These are phyloP conservation scores for Formicarius rufipectus DNA, from an alignment of 2,113 vertebrate genomes.

Conservation along the genomic window DNA sequence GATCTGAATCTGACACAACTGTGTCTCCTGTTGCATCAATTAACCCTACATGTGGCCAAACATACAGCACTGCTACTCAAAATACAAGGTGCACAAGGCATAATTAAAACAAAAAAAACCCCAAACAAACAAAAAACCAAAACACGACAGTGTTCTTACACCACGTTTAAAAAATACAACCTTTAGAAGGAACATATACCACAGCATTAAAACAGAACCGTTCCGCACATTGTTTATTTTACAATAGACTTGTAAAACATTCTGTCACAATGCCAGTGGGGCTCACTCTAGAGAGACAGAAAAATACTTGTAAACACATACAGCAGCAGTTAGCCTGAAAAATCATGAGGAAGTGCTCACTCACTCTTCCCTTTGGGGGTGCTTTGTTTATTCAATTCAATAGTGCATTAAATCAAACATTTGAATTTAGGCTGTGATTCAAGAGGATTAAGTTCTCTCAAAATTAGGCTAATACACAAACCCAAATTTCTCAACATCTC, in stretches of 20 bases:
- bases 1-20: not conserved
- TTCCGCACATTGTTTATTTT: not conserved
- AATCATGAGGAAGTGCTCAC: not conserved
- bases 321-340: not conserved
- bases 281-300: not conserved
- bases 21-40: not conserved
- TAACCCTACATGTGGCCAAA: not conserved
- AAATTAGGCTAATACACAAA: not conserved
- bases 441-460: not conserved
- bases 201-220: fast-evolving
- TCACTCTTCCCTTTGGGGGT: not conserved
- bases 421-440: not conserved
- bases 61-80: not conserved
- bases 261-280: not conserved
- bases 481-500: not conserved
- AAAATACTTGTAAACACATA: not conserved
- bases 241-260: not conserved
- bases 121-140: no score
- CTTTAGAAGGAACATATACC: not conserved
- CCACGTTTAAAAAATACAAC: not conserved
- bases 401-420: not conserved
- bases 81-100: not conserved
- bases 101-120: not conserved
- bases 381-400: not conserved
- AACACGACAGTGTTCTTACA: not conserved